Percentiles rank a stretch among this genome's conserved stretches.
Evolutionary conservation across 2,113 vertebrate species (phyloP).

Genomic region (Trogon melanurus): DNA sequence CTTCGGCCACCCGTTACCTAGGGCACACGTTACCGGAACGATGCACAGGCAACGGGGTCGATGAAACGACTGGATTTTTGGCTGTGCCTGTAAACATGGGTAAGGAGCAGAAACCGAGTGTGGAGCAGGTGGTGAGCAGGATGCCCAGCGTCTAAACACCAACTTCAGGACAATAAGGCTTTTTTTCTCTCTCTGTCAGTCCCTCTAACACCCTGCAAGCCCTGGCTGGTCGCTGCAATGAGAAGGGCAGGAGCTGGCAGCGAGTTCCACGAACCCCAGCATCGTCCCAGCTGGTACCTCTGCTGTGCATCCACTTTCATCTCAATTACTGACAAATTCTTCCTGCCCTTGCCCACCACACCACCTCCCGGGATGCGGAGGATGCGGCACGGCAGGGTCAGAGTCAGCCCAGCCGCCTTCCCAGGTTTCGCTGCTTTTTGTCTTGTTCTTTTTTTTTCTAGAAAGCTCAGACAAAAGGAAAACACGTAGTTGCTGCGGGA

Average conservation of each 20-base stretch:
- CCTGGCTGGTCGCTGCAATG: no score
- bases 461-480: slow-evolving; percentile 11
- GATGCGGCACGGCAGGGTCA: not conserved
- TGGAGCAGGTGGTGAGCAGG: not conserved
- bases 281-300: not conserved
- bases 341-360: not conserved
- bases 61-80: not conserved
- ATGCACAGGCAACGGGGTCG: accelerated
- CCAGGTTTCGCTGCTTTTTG: not conserved
- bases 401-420: not conserved
- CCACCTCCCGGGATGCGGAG: not conserved
- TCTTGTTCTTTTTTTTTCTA: not conserved
- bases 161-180: not conserved
- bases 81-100: not conserved
- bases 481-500: not conserved
- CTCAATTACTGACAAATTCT: not conserved
- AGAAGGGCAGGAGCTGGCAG: not conserved
- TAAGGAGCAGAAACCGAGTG: not conserved
- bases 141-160: not conserved
- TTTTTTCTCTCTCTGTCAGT: not conserved
- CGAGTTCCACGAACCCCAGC: not conserved
- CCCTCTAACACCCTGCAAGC: not conserved
- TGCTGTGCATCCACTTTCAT: not conserved
- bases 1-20: accelerated
- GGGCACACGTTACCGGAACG: accelerated